Conservation (phyloP, 1,140 invertebrate species). For the Proctacanthus coquilletti region DNA sequence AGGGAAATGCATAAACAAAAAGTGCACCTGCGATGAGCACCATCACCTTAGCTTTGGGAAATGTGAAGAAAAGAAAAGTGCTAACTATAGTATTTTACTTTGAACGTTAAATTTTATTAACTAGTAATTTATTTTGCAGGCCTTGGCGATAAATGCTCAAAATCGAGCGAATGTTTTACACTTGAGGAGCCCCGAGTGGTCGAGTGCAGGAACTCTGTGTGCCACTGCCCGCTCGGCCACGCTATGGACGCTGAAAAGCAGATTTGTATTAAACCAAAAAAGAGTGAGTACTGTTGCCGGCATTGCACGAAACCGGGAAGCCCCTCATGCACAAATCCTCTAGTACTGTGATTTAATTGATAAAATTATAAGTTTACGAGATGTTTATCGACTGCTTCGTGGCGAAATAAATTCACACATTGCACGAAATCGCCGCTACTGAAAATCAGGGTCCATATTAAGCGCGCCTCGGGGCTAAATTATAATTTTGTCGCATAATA, state of each 20-base stretch:
- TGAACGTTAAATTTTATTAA: neutral
- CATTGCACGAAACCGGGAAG: too few species aligned
- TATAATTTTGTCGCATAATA: too few species aligned
- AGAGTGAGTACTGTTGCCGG: slow-evolving; percentile 18
- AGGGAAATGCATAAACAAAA: slow-evolving; percentile 18
- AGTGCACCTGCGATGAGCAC: slow-evolving; percentile 20
- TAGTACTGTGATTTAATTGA: too few species aligned
- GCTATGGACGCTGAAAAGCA: slow-evolving; percentile 24
- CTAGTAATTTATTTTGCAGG: slow-evolving; percentile 14
- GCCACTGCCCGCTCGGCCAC: slow-evolving; percentile 33
- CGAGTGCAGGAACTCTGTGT: slow-evolving; percentile 34
- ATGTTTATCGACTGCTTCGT: too few species aligned
- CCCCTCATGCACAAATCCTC: too few species aligned
- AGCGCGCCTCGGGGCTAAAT: too few species aligned
- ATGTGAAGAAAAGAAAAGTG: slow-evolving; percentile 19
- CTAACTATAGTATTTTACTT: neutral
- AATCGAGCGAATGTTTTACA: slow-evolving; percentile 32
- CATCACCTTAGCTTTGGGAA: slow-evolving; percentile 20
- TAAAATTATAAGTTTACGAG: too few species aligned
- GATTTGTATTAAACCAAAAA: slow-evolving; percentile 22
- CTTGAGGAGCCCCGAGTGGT: slow-evolving; percentile 25
- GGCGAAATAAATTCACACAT: too few species aligned
- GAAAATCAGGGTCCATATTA: too few species aligned
- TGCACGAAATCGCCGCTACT: too few species aligned
- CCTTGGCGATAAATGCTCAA: slow-evolving; percentile 27